Base-by-base conservation (phyloP, 2,888 invertebrate species). In the Orthonychiurus folsomi region DNA sequence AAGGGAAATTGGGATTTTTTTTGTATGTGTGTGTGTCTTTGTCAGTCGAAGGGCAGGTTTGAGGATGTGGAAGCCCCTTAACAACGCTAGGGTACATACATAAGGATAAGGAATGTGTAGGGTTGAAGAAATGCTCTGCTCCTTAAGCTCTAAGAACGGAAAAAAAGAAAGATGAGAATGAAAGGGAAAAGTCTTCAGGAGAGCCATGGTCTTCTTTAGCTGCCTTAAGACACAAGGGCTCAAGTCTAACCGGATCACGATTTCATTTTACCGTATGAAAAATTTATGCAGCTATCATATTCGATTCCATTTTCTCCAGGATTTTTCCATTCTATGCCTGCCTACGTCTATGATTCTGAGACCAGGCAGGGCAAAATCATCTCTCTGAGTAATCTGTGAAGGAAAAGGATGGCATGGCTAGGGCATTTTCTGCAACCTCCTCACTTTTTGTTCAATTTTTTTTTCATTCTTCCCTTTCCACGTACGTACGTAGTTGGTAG, bases 251-350 rank as follows among this genome's bases (percentile, higher is more conserved):
- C 37, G 37, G 64, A 64, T 64, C 64, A 62, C 62, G 60, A 64
- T 62, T 64, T 64, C 62, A 60, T 62, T 64, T 64, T 62, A 64
- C 23, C 57, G 59, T 60, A 59, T 64, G 59, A 64, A 64, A 64
- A 64, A 64, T 64, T 62, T 64, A 64, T 64, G 64, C 60, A 62
- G 57, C 62, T 57, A 64, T 64, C 64, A 64, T 64, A 62, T 64
- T 64, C 62, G 52, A 62, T 62, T 62, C 56, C 56, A 62, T 58
- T 62, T 56, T 61, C 56, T 61, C 55, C 56, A 9, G 48, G n/a
- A 12, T 48, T 48, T 48, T 48, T 12, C 48, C n/a, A n/a, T n/a
- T n/a, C n/a, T n/a, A n/a, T n/a, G n/a, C n/a, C n/a, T n/a, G n/a
- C n/a, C n/a, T n/a, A n/a, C n/a, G n/a, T n/a, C n/a, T n/a, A n/a